A percentile compares a stretch with the other conserved stretches of the same genome.
Evolutionary conservation across 2,113 vertebrate species (phyloP).

Genomic region (Taurulus bubalis): DNA sequence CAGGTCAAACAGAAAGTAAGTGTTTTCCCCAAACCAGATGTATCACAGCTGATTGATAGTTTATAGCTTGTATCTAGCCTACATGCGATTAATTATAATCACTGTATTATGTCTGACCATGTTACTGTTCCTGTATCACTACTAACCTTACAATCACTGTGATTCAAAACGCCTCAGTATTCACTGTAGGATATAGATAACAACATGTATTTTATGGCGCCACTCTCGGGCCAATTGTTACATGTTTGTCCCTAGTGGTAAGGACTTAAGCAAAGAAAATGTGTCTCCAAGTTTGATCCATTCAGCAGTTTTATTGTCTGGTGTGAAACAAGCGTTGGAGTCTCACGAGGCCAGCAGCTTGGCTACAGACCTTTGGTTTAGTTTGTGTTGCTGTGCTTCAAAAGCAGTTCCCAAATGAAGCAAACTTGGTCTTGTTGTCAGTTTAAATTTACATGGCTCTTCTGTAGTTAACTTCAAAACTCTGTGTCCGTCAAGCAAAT

Average conservation of each 20-base stretch:
- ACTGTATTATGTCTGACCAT: too few relatives aligned
- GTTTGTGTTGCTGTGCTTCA: not conserved
- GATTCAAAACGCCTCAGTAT: not conserved
- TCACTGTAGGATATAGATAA: not conserved
- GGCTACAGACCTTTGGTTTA: not conserved
- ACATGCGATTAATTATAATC: too few relatives aligned
- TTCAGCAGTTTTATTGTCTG: not conserved
- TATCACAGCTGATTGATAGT: too few relatives aligned
- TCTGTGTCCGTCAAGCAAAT: not conserved
- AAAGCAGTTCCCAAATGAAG: not conserved
- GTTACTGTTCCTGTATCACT: too few relatives aligned
- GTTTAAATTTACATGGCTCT: not conserved
- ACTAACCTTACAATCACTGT: too few relatives aligned
- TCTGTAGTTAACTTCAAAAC: slow-evolving; percentile 16
- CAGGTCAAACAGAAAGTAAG: too few relatives aligned
- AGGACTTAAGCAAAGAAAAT: not conserved
- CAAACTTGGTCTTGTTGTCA: not conserved
- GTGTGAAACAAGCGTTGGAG: not conserved
- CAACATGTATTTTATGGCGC: slow-evolving; percentile 7
- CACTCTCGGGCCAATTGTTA: slow-evolving; percentile 19
- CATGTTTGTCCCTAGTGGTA: not conserved
- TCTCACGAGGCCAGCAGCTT: not conserved
- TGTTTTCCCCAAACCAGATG: too few relatives aligned
- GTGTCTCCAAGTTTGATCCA: slow-evolving; percentile 4
- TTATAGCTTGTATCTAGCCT: too few relatives aligned